Percentiles rank a stretch among this genome's conserved stretches.
phyloP scores from a whole-genome alignment of 2,113 vertebrate genomes.

The Hylia prasina region DNA sequence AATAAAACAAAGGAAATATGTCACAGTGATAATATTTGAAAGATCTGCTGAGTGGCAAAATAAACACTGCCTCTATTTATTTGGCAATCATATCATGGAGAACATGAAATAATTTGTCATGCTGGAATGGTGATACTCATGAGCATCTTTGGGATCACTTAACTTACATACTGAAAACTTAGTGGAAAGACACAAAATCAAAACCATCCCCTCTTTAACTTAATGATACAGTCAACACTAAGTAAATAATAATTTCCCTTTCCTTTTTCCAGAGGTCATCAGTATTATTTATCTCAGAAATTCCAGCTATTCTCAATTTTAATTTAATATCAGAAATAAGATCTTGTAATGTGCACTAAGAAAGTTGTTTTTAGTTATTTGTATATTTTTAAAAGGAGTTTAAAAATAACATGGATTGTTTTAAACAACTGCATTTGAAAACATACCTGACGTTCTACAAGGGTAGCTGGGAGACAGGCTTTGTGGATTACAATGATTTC shows the following conservation, averaged over 20 bases:
- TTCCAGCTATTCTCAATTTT: neutral
- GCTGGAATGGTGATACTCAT: neutral
- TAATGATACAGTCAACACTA: neutral
- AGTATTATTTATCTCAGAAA: neutral
- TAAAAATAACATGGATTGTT: neutral
- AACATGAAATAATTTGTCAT: neutral
- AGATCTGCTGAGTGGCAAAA: slow-evolving; percentile 27
- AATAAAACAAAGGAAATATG: slow-evolving; percentile 38
- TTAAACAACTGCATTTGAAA: neutral
- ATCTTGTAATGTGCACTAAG: neutral
- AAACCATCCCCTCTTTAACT: neutral
- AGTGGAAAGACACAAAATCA: neutral
- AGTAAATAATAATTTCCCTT: neutral
- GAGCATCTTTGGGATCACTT: neutral
- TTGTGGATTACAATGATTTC: neutral
- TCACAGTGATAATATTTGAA: slow-evolving; percentile 43
- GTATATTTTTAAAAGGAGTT: neutral
- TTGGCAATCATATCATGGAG: neutral
- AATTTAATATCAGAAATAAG: neutral
- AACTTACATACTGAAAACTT: neutral
- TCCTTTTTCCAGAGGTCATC: neutral
- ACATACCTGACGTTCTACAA: neutral
- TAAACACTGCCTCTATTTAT: slow-evolving; percentile 32
- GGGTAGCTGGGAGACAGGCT: neutral
- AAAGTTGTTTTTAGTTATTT: neutral